Evolutionary conservation across 2,113 vertebrate species (phyloP).

Genomic region (Phycodurus eques): DNA sequence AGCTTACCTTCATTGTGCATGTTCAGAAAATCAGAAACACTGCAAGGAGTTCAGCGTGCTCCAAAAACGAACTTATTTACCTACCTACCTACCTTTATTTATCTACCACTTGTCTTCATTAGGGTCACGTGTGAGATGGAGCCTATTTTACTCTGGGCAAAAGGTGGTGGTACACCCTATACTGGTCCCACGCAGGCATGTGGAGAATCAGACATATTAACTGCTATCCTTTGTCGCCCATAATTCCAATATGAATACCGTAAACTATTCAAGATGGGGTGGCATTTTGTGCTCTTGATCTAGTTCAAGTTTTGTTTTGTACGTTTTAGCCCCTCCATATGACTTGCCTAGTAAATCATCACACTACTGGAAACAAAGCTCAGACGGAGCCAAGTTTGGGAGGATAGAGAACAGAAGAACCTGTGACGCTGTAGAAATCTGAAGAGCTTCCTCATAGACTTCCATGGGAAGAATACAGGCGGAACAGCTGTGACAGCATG

Average conservation of each 20-base stretch:
- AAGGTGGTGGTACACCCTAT: not conserved
- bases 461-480: conserved; percentile 97
- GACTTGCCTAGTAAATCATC: not conserved
- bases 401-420: conserved; percentile 27
- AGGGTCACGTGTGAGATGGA: not conserved
- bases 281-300: not conserved
- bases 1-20: conserved; percentile 73
- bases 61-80: not conserved
- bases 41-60: conserved; percentile 6
- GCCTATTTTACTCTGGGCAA: not conserved
- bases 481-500: conserved; percentile 77
- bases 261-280: not conserved
- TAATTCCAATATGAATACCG: too few relatives aligned
- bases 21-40: conserved; percentile 36
- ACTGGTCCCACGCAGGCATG: too few relatives aligned
- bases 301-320: not conserved
- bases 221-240: too few relatives aligned
- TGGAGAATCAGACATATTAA: too few relatives aligned
- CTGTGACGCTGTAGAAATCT: conserved; percentile 46
- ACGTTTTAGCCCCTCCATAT: not conserved
- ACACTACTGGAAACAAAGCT: conserved; percentile 18
- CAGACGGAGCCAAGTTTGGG: conserved; percentile 31
- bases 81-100: not conserved
- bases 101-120: not conserved
- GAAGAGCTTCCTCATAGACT: conserved; percentile 58